These are phyloP conservation scores for Holacanthella duospinosa DNA, from an alignment of 2,888 invertebrate genomes.

Conservation along the genomic window DNA sequence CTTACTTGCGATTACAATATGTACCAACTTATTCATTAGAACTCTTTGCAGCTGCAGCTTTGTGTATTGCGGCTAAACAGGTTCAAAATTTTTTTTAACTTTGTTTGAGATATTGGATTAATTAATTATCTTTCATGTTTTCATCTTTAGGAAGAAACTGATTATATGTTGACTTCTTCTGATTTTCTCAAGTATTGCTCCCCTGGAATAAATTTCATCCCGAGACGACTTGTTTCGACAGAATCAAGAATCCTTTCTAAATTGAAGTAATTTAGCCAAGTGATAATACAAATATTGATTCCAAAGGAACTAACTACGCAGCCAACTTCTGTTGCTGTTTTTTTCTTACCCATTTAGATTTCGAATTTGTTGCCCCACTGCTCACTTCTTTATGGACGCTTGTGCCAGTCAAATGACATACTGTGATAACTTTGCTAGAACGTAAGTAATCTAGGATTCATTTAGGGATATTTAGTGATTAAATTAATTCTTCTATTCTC, in stretches of 20 bases:
- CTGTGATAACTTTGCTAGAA: not conserved
- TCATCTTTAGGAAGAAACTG: not conserved
- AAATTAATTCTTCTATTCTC: not conserved
- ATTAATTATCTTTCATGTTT: too few relatives aligned
- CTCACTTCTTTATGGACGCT: not conserved
- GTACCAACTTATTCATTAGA: not conserved
- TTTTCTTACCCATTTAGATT: too few relatives aligned
- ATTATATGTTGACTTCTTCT: not conserved
- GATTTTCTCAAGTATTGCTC: not conserved
- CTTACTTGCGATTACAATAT: not conserved
- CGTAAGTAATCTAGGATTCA: not conserved
- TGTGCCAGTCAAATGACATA: not conserved
- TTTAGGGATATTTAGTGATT: not conserved
- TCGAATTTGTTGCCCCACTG: not conserved
- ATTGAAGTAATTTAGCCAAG: not conserved
- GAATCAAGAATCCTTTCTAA: not conserved
- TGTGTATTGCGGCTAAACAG: slow-evolving; percentile 19
- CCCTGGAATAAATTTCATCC: not conserved
- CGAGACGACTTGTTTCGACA: not conserved
- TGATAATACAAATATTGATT: too few relatives aligned
- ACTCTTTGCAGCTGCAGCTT: slow-evolving; percentile 13
- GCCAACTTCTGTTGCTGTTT: too few relatives aligned
- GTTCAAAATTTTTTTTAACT: slow-evolving; percentile 6
- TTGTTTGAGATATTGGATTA: not conserved
- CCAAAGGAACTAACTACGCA: too few relatives aligned